Percentiles rank a stretch among this genome's conserved stretches.
phyloP scores from a whole-genome alignment of 2,797 vertebrate species.

The Remorina albescens region DNA sequence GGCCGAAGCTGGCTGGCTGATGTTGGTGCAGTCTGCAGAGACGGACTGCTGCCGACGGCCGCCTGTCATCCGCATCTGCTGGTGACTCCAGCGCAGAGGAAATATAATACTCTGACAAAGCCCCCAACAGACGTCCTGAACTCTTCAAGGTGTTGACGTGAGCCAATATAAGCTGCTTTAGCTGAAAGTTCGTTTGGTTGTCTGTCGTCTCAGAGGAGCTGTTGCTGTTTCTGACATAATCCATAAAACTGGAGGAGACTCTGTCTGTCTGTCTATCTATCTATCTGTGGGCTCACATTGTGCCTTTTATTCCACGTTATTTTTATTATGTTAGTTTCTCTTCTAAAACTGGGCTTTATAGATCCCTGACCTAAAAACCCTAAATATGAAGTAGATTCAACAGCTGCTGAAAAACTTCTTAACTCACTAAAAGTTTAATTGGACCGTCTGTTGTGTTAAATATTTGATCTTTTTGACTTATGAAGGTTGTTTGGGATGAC shows the following conservation, averaged over 20 bases:
- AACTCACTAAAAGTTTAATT: background rate
- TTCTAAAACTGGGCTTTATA: too few relatives aligned
- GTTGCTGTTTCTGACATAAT: slow-evolving; percentile 8
- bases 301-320: too few relatives aligned
- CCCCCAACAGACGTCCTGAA: slow-evolving; percentile 21
- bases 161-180: slow-evolving; percentile 52
- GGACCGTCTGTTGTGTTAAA: background rate
- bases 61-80: slow-evolving; percentile 51
- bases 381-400: too few relatives aligned
- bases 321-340: too few relatives aligned
- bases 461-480: background rate
- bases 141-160: slow-evolving; percentile 29
- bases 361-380: too few relatives aligned
- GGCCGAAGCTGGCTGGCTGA: slow-evolving; percentile 50
- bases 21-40: slow-evolving; percentile 71
- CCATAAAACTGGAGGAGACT: too few relatives aligned
- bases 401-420: background rate
- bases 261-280: slow-evolving; percentile 7
- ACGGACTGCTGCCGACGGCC: slow-evolving; percentile 36
- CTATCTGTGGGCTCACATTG: too few relatives aligned
- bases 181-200: slow-evolving; percentile 3
- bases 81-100: background rate
- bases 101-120: background rate
- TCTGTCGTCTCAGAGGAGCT: slow-evolving; percentile 37
- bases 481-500: slow-evolving; percentile 4